These are phyloP conservation scores for Callimorpha dominula DNA, from an alignment of 2,888 invertebrate genomes.

Conservation along the genomic window DNA sequence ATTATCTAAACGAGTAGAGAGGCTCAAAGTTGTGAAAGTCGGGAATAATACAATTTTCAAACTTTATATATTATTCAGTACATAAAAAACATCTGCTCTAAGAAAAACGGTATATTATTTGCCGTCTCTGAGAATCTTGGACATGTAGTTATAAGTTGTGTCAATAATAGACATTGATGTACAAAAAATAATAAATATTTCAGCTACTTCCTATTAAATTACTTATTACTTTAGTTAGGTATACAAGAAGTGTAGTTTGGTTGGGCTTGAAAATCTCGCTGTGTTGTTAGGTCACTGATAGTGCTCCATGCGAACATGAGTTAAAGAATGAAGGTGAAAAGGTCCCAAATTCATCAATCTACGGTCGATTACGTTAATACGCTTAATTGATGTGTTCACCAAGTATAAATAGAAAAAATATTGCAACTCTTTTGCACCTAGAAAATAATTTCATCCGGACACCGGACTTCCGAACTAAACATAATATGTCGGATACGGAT, in stretches of 20 bases:
- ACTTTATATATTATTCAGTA: slow-evolving; percentile 37
- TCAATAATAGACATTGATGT: neutral
- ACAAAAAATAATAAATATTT: neutral
- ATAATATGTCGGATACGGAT: slow-evolving; percentile 39
- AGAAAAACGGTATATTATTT: slow-evolving; percentile 1
- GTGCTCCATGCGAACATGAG: no score
- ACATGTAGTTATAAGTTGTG: neutral
- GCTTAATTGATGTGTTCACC: no score
- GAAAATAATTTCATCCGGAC: slow-evolving; percentile 36
- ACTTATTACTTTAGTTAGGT: neutral
- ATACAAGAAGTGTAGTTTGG: neutral
- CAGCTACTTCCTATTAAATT: neutral
- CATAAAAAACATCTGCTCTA: slow-evolving; percentile 15
- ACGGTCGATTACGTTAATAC: no score
- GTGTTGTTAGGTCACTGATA: no score
- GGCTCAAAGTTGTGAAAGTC: slow-evolving; percentile 35
- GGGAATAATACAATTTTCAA: slow-evolving; percentile 36
- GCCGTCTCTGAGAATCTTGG: neutral
- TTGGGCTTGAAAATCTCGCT: no score
- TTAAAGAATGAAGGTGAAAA: no score
- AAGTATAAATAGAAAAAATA: neutral
- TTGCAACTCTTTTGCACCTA: slow-evolving; percentile 31
- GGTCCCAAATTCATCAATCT: no score
- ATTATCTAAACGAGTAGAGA: slow-evolving; percentile 36
- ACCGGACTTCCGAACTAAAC: slow-evolving; percentile 43